Base-by-base conservation (phyloP, 2,797 vertebrate genomes). In the Phalloptychus januarius region DNA sequence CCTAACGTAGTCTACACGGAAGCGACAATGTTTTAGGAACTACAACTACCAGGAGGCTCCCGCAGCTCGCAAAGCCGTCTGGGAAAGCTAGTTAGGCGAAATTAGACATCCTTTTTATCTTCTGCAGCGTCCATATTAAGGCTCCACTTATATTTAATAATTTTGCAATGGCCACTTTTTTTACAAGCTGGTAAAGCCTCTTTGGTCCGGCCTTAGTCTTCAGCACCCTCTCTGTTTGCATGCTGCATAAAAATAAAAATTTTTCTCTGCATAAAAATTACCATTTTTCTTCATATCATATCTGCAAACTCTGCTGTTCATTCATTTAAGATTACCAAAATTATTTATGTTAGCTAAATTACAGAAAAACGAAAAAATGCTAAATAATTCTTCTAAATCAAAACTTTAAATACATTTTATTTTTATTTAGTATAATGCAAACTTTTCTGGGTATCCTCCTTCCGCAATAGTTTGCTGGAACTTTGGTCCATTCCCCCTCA, bases 1-100 rank as follows among this genome's bases (percentile, higher is more conserved):
- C 89, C 93, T 94, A 91, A 89, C 76, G 79, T 76, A 82, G 71
- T 48, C 81, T 73, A 94, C 87, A 85, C 91, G 91, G 93, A 93
- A 94, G 89, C 89, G 81, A 88, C 38, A 54, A 50, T 4, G 18
- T 0, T 2, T 4, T n/a, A 1, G 40, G 84, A 82, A 96, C 96
- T 95, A 94, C 95, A 94, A 87, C 69, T 84, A 79, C 95, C 94
- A 89, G 7, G 3, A 71, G 70, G 11, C 4, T 10, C 4, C 0
- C 0, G 1, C 7, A 0, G 7, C 6, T 3, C 78, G 7, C 86
- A 83, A 71, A 80, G 92, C 56, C 81, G 10, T 71, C 48, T 93
- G 93, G 94, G 94, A 89, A 0, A 67, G 78, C 56, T 23, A 70
- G 86, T 91, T 63, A 18, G 2, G 36, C 12, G 11, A 28, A 61